Evolutionary conservation across 2,888 invertebrate genomes (phyloP), one percentile per base, ranked within the genome.

Genomic region (Orgyia antiqua): DNA sequence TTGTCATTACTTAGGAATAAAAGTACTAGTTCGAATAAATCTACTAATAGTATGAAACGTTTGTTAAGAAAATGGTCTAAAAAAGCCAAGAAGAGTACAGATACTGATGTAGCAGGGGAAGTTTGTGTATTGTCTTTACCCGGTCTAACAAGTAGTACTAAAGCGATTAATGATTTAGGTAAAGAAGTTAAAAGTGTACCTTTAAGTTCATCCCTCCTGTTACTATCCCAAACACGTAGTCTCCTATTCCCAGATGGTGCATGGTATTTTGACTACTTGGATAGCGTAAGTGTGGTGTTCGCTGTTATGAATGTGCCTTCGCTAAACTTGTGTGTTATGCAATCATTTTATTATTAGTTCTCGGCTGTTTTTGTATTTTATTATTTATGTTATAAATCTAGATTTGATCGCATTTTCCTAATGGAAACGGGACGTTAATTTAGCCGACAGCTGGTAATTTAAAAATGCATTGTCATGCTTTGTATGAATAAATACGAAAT

Each of bases 201-300:
- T 13, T 52, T 82, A 20, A 68, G 58, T 43, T 74, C 78, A 2
- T 78, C 83, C 39, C 56, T 83, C n/a, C 56, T 77, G 2, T 65
- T 84, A 1, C 38, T 83, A 2, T 71, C 72, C 49, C 83, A 83
- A 56, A 80, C 80, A 33, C 62, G 71, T 32, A 71, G 59, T 24
- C 64, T 83, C 15, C 57, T 83, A 12, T 53, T 38, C 34, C 74
- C 79, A 10, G 78, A 79, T 27, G 80, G 72, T 72, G 78, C 77
- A 76, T 84, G 83, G 83, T 84, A 84, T 71, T 84, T 66, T 83
- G 70, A 78, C 57, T 83, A 80, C 60, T 66, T 83, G 69, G 76
- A 82, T 67, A 47, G 75, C 69, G 84, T 84, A 83, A 84, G 84
- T 84, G 62, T 69, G 67, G 65, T 62, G 60, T 63, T 66, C 59